Evolutionary conservation across 2,797 vertebrate genomes (phyloP).

Genomic region (Leucoraja ocellata): DNA sequence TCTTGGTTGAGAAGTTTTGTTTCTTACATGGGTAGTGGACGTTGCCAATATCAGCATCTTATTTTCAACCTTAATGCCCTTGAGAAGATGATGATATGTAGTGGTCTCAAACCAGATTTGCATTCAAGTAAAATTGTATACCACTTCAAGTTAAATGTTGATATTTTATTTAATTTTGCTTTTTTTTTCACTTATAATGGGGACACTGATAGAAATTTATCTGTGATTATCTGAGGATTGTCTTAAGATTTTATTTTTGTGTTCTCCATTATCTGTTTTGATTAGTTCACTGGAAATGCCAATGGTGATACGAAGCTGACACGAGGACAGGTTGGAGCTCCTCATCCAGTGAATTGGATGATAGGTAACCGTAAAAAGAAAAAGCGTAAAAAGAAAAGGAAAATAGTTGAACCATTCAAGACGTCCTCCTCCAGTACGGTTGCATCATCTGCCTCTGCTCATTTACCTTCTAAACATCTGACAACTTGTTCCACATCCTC

Average conservation of each 20-base stretch:
- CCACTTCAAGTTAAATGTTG: background rate
- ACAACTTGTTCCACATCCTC: background rate
- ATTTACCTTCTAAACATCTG: background rate
- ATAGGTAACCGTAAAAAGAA: conserved; percentile 84
- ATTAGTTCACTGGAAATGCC: conserved; percentile 84
- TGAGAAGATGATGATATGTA: too few relatives aligned
- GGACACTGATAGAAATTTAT: too few relatives aligned
- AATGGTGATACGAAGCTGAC: conserved; percentile 87
- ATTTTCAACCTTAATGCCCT: too few relatives aligned
- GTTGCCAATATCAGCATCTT: too few relatives aligned
- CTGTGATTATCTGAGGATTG: background rate
- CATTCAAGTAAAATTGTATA: background rate
- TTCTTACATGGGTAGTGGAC: too few relatives aligned
- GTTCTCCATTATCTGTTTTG: background rate
- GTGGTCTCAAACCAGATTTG: too few relatives aligned
- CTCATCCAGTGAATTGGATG: conserved; percentile 84
- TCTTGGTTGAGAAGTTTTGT: background rate
- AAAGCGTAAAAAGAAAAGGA: conserved; percentile 79
- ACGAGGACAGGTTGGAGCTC: conserved; percentile 86
- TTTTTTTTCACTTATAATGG: background rate
- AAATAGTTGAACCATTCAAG: conserved; percentile 42
- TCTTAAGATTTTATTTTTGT: background rate
- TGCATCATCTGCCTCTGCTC: background rate
- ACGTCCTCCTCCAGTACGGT: too few relatives aligned
- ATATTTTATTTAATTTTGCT: background rate